phyloP scores from a whole-genome alignment of 2,888 invertebrate genomes.

The Opisthograptis luteolata region DNA sequence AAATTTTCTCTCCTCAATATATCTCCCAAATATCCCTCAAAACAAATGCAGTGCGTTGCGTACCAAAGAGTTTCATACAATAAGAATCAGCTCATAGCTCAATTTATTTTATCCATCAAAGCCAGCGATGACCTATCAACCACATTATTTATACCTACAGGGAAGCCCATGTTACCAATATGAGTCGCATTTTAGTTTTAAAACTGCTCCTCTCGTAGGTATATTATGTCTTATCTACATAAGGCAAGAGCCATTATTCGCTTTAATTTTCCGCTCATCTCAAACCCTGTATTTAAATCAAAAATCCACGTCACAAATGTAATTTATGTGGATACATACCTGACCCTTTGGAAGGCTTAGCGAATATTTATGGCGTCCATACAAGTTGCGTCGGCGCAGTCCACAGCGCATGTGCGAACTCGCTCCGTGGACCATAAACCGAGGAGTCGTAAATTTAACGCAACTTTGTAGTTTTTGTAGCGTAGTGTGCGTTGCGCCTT shows the following conservation, averaged over 20 bases:
- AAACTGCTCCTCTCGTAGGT: background rate
- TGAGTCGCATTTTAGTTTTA: too few relatives aligned
- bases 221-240: too few relatives aligned
- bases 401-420: constrained; percentile 73
- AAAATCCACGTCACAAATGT: constrained; percentile 22
- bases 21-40: too few relatives aligned
- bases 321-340: constrained; percentile 49
- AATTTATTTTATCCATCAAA: too few relatives aligned
- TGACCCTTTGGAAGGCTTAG: constrained; percentile 65
- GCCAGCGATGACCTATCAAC: too few relatives aligned
- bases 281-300: constrained; percentile 11
- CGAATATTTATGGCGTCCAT: constrained; percentile 66
- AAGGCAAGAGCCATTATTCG: too few relatives aligned
- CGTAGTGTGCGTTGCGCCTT: constrained; percentile 49
- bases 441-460: constrained; percentile 69
- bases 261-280: constrained; percentile 20
- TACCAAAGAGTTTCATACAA: too few relatives aligned
- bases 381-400: constrained; percentile 52
- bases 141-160: too few relatives aligned
- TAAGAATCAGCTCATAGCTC: too few relatives aligned
- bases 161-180: too few relatives aligned
- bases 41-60: too few relatives aligned
- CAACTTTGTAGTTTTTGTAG: constrained; percentile 76
- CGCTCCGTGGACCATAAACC: constrained; percentile 68
- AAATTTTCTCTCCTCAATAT: too few relatives aligned